Conservation (phyloP, 2,113 vertebrate species). For the Xiphophorus hellerii region DNA sequence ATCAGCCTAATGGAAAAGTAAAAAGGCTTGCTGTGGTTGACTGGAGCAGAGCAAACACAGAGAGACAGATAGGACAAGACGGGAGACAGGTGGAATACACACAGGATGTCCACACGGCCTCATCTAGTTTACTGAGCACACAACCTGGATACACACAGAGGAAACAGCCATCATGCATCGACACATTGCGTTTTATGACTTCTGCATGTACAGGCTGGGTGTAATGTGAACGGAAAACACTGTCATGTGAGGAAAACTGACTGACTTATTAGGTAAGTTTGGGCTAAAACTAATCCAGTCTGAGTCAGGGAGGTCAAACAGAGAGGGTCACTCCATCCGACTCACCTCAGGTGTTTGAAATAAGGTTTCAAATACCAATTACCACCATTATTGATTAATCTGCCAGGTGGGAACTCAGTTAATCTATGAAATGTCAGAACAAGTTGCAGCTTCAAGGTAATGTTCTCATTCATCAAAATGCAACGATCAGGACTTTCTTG, state of each 20-base stretch:
- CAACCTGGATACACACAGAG: conserved; percentile 31
- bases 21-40: conserved; percentile 62
- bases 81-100: conserved; percentile 64
- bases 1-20: conserved; percentile 75
- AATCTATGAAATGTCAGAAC: conserved; percentile 1
- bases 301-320: conserved; percentile 12
- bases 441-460: not conserved
- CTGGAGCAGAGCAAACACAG: conserved; percentile 63
- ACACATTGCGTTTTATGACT: conserved; percentile 4
- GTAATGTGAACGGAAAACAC: conserved; percentile 22
- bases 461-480: not conserved
- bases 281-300: not conserved
- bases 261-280: not conserved
- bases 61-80: conserved; percentile 52
- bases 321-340: not conserved
- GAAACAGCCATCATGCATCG: not conserved
- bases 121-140: conserved; percentile 6
- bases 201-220: conserved; percentile 26
- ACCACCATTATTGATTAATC: conserved; percentile 1
- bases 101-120: conserved; percentile 30
- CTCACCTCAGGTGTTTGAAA: not conserved
- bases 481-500: no score
- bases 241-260: not conserved
- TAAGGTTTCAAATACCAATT: not conserved
- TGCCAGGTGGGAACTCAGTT: not conserved